These are phyloP conservation scores for Dioctria rufipes DNA, from an alignment of 2,888 invertebrate genomes.

Conservation along the genomic window DNA sequence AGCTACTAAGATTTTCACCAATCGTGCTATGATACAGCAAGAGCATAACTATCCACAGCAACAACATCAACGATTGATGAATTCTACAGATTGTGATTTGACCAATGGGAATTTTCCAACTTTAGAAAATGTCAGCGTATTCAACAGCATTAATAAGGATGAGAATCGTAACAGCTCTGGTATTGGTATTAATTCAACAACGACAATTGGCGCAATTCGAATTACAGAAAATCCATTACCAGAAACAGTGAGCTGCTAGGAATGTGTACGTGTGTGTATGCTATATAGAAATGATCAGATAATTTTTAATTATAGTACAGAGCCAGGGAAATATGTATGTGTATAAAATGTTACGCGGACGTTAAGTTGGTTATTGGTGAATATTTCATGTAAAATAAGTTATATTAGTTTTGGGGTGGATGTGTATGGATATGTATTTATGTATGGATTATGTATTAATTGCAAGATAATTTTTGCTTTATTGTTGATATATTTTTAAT, in stretches of 20 bases:
- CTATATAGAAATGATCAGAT: not conserved
- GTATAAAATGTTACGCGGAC: not conserved
- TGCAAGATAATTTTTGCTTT: too few species aligned
- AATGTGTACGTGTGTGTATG: not conserved
- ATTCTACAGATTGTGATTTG: conserved; percentile 13
- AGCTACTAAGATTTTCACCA: conserved; percentile 11
- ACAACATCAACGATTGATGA: conserved; percentile 25
- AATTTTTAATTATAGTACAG: conserved; percentile 16
- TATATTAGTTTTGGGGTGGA: conserved; percentile 13
- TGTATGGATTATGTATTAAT: too few species aligned
- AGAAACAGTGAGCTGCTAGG: conserved; percentile 70
- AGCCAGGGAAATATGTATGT: not conserved
- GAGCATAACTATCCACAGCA: conserved; percentile 15
- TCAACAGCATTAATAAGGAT: conserved; percentile 58
- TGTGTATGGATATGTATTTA: not conserved
- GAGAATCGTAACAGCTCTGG: conserved; percentile 58
- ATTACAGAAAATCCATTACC: conserved; percentile 72
- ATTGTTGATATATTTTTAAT: too few species aligned
- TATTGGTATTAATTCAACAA: conserved; percentile 63
- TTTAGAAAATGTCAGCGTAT: not conserved
- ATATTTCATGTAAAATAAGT: conserved; percentile 9
- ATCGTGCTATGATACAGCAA: conserved; percentile 1
- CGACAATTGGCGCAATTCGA: conserved; percentile 68
- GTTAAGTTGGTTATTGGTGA: conserved; percentile 29
- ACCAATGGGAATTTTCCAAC: conserved; percentile 51